phyloP scores from a whole-genome alignment of 2,888 invertebrate species.

The Tetragonula carbonaria region DNA sequence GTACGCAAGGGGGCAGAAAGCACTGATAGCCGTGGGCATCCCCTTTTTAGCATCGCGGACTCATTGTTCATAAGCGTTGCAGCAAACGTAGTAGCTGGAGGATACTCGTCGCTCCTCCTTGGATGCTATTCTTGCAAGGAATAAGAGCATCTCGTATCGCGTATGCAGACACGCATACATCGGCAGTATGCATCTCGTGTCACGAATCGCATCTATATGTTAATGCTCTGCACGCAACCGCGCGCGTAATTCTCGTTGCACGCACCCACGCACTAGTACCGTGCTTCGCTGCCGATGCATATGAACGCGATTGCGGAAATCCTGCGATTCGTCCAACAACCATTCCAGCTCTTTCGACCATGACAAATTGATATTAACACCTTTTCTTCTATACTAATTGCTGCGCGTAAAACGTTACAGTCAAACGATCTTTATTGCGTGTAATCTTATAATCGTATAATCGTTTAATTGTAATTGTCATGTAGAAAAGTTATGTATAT shows the following conservation, averaged over 20 bases:
- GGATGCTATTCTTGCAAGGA: conserved; percentile 25
- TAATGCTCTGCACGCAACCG: conserved; percentile 73
- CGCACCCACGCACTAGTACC: conserved; percentile 50
- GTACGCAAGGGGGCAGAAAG: conserved; percentile 33
- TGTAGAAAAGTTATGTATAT: neutral
- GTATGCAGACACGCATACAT: conserved; percentile 21
- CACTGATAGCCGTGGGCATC: conserved; percentile 36
- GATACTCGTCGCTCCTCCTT: conserved; percentile 40
- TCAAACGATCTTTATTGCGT: neutral
- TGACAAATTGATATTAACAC: conserved; percentile 33
- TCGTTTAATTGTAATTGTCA: neutral
- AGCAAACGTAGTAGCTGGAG: conserved; percentile 58
- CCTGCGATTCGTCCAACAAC: conserved; percentile 17
- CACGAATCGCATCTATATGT: conserved; percentile 81
- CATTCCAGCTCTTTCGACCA: neutral
- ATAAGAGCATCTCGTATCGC: conserved; percentile 46
- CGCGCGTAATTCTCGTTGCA: conserved; percentile 72
- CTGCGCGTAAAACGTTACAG: too few species aligned
- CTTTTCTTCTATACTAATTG: neutral
- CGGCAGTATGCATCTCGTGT: conserved; percentile 70
- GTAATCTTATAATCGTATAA: neutral
- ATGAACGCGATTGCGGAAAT: conserved; percentile 45
- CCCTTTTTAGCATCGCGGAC: conserved; percentile 39
- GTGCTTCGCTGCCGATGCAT: conserved; percentile 14
- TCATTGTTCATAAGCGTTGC: conserved; percentile 62